Evolutionary conservation across 2,797 vertebrate species (phyloP).

Genomic region (Rhinichthys osculus): DNA sequence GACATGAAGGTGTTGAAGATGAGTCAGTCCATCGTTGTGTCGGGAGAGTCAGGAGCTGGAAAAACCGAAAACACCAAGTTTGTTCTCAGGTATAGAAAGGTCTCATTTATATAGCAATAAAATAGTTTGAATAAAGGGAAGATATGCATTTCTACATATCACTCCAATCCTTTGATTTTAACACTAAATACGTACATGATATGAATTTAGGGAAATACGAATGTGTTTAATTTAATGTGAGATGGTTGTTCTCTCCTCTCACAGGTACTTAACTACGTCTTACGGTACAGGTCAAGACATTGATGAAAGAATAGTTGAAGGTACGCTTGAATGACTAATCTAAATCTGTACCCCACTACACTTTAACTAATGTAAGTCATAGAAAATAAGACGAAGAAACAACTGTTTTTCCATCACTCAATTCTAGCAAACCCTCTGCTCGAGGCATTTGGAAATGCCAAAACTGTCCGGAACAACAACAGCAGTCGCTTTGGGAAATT

Average conservation of each 20-base stretch:
- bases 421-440: conserved; percentile 86
- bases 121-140: neutral
- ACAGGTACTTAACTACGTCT: conserved; percentile 87
- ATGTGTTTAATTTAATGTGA: neutral
- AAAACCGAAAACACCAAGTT: conserved; percentile 94
- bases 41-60: conserved; percentile 90
- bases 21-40: conserved; percentile 92
- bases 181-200: neutral
- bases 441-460: conserved; percentile 91
- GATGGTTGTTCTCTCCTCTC: conserved; percentile 37
- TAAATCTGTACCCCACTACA: neutral
- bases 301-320: conserved; percentile 92
- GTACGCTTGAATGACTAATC: conserved; percentile 67
- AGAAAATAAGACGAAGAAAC: neutral
- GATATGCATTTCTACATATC: neutral
- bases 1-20: conserved; percentile 92
- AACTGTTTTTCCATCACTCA: neutral
- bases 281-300: conserved; percentile 91
- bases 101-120: neutral
- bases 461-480: conserved; percentile 92
- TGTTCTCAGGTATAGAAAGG: conserved; percentile 81
- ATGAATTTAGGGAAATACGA: neutral
- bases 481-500: conserved; percentile 93
- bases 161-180: neutral
- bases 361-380: neutral